Evolutionary conservation across 2,113 vertebrate genomes (phyloP).

Genomic region (Crypturellus undulatus): DNA sequence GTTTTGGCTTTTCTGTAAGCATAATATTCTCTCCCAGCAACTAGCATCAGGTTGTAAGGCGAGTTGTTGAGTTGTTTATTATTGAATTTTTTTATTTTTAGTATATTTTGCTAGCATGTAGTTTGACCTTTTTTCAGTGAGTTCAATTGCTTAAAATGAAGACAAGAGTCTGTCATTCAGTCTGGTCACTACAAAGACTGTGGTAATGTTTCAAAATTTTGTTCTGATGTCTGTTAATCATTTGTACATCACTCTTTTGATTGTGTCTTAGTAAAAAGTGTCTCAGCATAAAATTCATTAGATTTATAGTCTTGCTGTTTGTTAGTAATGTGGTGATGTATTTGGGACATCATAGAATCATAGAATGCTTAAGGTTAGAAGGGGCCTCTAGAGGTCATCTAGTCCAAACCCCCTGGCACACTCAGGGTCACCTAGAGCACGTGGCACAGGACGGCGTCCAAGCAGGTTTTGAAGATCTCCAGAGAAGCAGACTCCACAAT

Average conservation of each 20-base stretch:
- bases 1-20: background rate
- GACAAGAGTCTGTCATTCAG: background rate
- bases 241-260: background rate
- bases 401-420: too few relatives aligned
- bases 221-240: background rate
- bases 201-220: background rate
- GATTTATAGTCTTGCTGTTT: background rate
- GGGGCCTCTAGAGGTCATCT: too few relatives aligned
- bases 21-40: background rate
- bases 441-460: too few relatives aligned
- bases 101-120: background rate
- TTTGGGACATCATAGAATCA: background rate
- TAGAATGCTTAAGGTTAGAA: too few relatives aligned
- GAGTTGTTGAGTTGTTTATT: background rate
- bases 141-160: background rate
- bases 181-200: background rate
- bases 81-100: background rate
- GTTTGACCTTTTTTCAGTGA: background rate
- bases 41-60: background rate
- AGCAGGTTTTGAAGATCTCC: too few relatives aligned
- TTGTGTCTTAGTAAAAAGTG: background rate
- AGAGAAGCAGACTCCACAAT: too few relatives aligned
- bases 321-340: background rate
- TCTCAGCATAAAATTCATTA: background rate
- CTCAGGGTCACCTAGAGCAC: too few relatives aligned